Evolutionary conservation across 92 coral and sea anemone genomes (phyloP).

Genomic region (Palythoa grandiflora): DNA sequence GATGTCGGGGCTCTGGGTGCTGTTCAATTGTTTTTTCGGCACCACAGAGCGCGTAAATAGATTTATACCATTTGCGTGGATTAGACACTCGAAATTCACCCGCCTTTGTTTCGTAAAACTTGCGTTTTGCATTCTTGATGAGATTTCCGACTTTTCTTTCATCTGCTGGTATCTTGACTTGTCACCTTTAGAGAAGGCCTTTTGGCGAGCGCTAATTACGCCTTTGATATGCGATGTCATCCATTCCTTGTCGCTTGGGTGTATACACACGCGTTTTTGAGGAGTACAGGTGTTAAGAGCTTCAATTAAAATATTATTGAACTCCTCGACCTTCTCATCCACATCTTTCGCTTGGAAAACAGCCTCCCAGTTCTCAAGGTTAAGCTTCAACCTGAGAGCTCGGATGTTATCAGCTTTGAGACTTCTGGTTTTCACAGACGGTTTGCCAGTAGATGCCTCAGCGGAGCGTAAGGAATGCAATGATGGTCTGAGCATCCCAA

Average conservation of each 20-base stretch:
- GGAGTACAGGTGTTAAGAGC: no score
- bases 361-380: no score
- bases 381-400: no score
- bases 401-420: neutral
- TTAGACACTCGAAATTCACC: constrained; percentile 52
- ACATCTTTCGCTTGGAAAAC: no score
- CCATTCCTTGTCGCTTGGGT: constrained; percentile 60
- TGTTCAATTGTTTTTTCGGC: constrained; percentile 7
- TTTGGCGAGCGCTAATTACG: no score
- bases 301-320: no score
- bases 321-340: no score
- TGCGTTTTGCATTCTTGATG: constrained; percentile 53
- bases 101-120: constrained; percentile 46
- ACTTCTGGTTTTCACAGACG: constrained; percentile 21
- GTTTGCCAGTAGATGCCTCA: constrained; percentile 24
- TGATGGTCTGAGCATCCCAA: constrained; percentile 64
- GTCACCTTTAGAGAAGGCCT: neutral
- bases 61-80: constrained; percentile 59
- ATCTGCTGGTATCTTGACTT: constrained; percentile 22
- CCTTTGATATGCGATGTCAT: constrained; percentile 19
- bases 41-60: constrained; percentile 54
- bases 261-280: neutral
- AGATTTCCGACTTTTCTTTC: constrained; percentile 43
- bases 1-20: constrained; percentile 8
- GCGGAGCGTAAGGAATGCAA: constrained; percentile 24